A percentile compares a stretch with the other conserved stretches of the same genome.
Evolutionary conservation across 2,113 vertebrate species (phyloP).

Genomic region (Microtus montanus): DNA sequence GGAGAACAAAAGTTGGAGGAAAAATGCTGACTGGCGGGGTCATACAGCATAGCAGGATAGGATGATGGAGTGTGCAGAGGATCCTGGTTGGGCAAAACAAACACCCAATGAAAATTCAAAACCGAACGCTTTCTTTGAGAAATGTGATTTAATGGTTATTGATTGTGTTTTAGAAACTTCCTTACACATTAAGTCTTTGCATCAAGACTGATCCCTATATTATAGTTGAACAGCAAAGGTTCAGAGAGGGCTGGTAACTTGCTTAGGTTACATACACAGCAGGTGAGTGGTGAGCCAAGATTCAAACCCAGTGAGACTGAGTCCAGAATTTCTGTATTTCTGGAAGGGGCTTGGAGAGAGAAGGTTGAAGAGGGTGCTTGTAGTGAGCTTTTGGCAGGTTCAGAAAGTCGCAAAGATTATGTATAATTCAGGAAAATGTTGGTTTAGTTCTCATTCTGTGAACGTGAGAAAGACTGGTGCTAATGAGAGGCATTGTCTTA

Average conservation of each 20-base stretch:
- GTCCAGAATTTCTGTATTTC: not conserved
- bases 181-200: constrained; percentile 41
- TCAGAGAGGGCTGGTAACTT: not conserved
- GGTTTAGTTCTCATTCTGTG: constrained; percentile 11
- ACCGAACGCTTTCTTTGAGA: constrained; percentile 13
- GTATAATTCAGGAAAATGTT: not conserved
- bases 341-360: not conserved
- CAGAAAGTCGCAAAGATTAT: constrained; percentile 6
- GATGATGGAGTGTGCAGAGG: not conserved
- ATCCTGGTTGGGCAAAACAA: not conserved
- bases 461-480: constrained; percentile 46
- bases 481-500: not conserved
- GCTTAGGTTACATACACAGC: not conserved
- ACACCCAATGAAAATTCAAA: not conserved
- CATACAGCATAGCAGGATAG: not conserved
- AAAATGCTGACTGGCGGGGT: not conserved
- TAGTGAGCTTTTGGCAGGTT: not conserved
- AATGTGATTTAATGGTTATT: constrained; percentile 30
- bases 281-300: not conserved
- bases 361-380: not conserved
- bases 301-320: not conserved
- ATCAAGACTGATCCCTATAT: not conserved
- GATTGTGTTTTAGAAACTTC: not conserved
- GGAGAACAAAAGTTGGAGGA: not conserved
- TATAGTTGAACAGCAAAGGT: not conserved